Evolutionary conservation across 1,140 invertebrate species (phyloP), one percentile per base, ranked within the genome.

Genomic region (Vanessa tameamea): DNA sequence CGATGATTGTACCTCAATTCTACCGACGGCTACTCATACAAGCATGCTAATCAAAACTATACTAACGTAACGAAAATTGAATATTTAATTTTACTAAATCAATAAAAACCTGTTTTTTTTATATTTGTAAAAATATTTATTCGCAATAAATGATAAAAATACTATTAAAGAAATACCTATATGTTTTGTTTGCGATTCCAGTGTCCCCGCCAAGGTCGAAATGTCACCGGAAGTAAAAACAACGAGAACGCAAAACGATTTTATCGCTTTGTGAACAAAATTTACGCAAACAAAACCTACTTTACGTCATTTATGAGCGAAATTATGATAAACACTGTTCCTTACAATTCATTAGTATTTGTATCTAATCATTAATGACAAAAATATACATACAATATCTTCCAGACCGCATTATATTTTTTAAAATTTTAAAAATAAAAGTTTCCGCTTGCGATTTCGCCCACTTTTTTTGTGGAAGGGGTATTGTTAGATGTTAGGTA

Each of bases 191-290:
- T 57, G 63, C 23, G 23, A 53, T 57, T 48, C n/a, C 43, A 65
- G 26, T n/a, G 71, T 16, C 71, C 71, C 59, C 63, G 26, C 20
- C 72, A 74, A 74, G 72, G 72, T 74, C 66, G 69, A 63, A 69
- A 64, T 66, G 66, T 74, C 72, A 74, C 69, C 72, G 72, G 72
- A 74, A 74, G 48, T 72, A 77, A 73, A 77, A 69, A 74, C 61
- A 68, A 77, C 59, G 64, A n/a, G 43, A 72, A 64, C 53, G 69
- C 69, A 64, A 63, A 64, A 72, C 47, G 37, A 64, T 50, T n/a
- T 9, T 7, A 72, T 14, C 47, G 61, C 26, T 68, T 47, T 57
- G 67, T 69, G n/a, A 48, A 69, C 63, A 55, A 43, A 70, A 65
- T 71, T 64, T 14, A 63, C 69, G 23, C 47, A 66, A 61, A 71